Evolutionary conservation across 1,140 invertebrate species (phyloP), one percentile per base, ranked within the genome.

Genomic region (Atta colombica): DNA sequence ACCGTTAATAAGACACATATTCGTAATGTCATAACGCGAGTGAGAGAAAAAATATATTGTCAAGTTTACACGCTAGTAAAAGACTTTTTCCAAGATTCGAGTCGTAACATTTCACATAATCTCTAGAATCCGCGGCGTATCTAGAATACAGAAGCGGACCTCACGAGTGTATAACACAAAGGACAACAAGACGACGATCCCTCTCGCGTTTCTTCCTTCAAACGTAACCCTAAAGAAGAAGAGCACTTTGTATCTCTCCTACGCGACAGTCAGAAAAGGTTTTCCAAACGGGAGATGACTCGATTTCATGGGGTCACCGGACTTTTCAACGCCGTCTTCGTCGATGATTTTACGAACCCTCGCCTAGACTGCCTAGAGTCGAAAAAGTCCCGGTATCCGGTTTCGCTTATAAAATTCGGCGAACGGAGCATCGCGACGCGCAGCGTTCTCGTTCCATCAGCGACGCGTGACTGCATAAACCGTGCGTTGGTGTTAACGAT

Each of bases 391-490:
- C 21, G 10, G 10, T 58, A 87, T 90, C 74, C 85, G 85, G 85
- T 87, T 53, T 49, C 63, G 86, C 66, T 39, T 61, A 51, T 16
- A 51, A 66, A 28, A 71, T 51, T 58, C 55, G 16, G 28, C 55
- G 75, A 84, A 75, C 63, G 77, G 58, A 51, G 51, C 49, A 81
- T 75, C 53, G 28, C 49, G 71, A 31, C 25, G 18, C 61, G 25
- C 31, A 25, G 10, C 72, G 85, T 85, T 35, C 80, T 66, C 63
- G 80, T 68, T 77, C 77, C 90, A 80, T 88, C 91, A 93, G 89
- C 90, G 91, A 87, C 90, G 92, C 93, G 94, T 93, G 93, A 93
- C 92, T 92, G 91, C 90, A 91, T 91, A 94, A 94, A 94, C 21
- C 55, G 35, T n/a, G 31, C 77, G 74, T 69, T 72, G 92, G 65